These are phyloP conservation scores for Bombus waltoni DNA, from an alignment of 1,140 invertebrate genomes.

Conservation along the genomic window DNA sequence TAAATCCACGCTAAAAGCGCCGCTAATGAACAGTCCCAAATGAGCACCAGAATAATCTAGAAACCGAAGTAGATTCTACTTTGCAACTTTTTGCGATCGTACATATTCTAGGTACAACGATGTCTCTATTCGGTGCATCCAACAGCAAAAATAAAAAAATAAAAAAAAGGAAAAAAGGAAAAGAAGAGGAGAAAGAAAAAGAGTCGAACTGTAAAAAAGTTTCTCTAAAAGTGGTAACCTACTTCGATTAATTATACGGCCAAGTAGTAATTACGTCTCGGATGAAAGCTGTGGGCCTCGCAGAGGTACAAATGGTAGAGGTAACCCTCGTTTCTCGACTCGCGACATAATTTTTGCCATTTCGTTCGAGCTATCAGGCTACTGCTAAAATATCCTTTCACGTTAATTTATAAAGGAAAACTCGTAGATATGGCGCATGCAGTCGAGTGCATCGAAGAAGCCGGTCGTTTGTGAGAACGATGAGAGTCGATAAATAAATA, in stretches of 20 bases:
- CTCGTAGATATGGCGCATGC: not conserved
- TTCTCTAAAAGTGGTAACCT: constrained; percentile 5
- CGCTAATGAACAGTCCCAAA: too few relatives aligned
- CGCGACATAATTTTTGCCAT: not conserved
- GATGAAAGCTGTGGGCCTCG: not conserved
- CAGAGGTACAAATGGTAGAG: constrained; percentile 1
- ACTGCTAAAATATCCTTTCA: constrained; percentile 11
- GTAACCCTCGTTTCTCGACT: not conserved
- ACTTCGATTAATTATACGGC: constrained; percentile 38
- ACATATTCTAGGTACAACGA: not conserved
- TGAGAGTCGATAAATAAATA: constrained; percentile 39
- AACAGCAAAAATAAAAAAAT: not conserved
- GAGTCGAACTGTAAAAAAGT: not conserved
- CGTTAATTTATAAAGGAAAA: constrained; percentile 28
- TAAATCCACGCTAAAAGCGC: too few relatives aligned
- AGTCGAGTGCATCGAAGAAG: constrained; percentile 29
- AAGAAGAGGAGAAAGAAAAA: not conserved
- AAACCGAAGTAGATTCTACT: not conserved
- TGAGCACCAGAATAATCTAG: not conserved
- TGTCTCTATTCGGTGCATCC: not conserved
- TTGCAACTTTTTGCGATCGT: not conserved
- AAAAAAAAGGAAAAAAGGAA: not conserved
- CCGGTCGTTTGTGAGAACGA: not conserved
- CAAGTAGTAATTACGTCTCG: not conserved
- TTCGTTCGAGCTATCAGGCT: not conserved